Percentiles rank a stretch among this genome's conserved stretches.
These are phyloP conservation scores for Lophotriccus pileatus DNA, from an alignment of 2,797 vertebrate species.

Conservation along the genomic window DNA sequence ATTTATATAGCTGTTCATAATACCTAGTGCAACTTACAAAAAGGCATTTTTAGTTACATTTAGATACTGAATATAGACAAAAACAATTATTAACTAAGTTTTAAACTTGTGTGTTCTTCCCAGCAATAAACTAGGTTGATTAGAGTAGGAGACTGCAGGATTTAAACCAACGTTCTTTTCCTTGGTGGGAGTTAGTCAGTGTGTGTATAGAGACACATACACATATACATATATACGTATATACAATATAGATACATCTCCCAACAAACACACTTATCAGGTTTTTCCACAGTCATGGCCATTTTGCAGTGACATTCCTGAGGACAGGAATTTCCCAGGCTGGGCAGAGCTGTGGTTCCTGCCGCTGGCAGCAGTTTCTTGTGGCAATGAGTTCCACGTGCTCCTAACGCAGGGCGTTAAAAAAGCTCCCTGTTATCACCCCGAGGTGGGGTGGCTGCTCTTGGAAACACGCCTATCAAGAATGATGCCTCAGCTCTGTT, in stretches of 20 bases:
- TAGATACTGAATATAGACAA: background rate
- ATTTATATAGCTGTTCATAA: background rate
- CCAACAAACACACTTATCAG: background rate
- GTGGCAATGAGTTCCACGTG: background rate
- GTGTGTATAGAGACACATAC: rapidly evolving
- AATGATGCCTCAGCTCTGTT: background rate
- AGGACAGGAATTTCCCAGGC: background rate
- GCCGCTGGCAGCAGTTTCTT: background rate
- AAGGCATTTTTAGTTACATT: background rate
- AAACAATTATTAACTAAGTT: background rate
- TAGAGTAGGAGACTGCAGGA: background rate
- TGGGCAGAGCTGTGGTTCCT: background rate
- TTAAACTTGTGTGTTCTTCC: background rate
- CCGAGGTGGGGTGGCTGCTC: background rate
- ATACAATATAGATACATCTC: rapidly evolving
- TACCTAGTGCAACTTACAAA: background rate
- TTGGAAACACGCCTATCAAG: background rate
- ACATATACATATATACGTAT: rapidly evolving
- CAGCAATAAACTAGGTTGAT: background rate
- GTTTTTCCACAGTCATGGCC: background rate
- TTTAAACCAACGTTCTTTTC: background rate
- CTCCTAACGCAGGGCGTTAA: background rate
- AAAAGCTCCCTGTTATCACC: background rate
- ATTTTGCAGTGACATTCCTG: background rate
- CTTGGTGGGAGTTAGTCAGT: background rate